phyloP scores from a whole-genome alignment of 2,113 vertebrate species.

The Puntigrus tetrazona region DNA sequence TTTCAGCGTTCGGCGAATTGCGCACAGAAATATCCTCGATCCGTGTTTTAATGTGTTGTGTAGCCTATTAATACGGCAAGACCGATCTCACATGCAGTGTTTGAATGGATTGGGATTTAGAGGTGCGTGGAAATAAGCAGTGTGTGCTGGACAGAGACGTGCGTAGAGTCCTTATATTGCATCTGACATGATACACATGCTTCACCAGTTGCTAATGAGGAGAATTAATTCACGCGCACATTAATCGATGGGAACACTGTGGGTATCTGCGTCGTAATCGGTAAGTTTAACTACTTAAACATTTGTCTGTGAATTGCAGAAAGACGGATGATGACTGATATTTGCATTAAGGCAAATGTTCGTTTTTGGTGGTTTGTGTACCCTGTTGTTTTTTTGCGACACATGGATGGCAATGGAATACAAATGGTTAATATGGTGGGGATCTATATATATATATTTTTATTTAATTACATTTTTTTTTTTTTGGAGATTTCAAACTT shows the following conservation, averaged over 20 bases:
- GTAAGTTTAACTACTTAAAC: slow-evolving; percentile 14
- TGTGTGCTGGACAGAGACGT: slow-evolving; percentile 36
- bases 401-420: not conserved
- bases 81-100: slow-evolving; percentile 18
- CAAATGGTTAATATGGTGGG: not conserved
- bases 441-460: not conserved
- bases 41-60: not conserved
- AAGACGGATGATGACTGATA: not conserved
- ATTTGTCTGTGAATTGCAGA: not conserved
- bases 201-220: slow-evolving; percentile 25
- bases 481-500: not conserved
- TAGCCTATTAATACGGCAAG: not conserved
- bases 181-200: slow-evolving; percentile 36
- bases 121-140: slow-evolving; percentile 41
- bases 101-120: slow-evolving; percentile 40
- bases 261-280: not conserved
- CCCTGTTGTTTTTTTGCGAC: not conserved
- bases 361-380: not conserved
- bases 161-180: slow-evolving; percentile 8
- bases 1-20: slow-evolving; percentile 37
- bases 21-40: slow-evolving; percentile 25
- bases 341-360: slow-evolving; percentile 31
- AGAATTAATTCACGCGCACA: not conserved
- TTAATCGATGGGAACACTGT: slow-evolving; percentile 6
- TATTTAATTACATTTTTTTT: too few relatives aligned